phyloP scores from a whole-genome alignment of 2,113 vertebrate genomes.

The Ahaetulla prasina region DNA sequence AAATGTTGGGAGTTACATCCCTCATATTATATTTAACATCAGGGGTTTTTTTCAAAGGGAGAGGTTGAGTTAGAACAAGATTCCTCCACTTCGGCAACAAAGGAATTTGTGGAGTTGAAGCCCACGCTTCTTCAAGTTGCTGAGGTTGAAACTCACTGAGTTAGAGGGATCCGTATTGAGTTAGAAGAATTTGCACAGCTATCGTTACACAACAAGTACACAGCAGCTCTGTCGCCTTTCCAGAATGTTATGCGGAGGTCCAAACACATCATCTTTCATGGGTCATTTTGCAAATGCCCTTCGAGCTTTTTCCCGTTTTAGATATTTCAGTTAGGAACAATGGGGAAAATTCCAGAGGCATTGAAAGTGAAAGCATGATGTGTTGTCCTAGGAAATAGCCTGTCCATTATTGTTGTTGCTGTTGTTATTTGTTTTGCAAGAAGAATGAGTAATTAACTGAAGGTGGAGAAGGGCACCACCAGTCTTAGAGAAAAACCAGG shows the following conservation, averaged over 20 bases:
- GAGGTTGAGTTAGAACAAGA: not conserved
- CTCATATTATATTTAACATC: not conserved
- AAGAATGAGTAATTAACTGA: not conserved
- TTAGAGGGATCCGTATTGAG: not conserved
- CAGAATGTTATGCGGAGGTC: not conserved
- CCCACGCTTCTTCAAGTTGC: not conserved
- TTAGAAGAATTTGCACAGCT: not conserved
- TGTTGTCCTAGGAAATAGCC: not conserved
- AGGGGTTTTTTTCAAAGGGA: not conserved
- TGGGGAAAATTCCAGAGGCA: not conserved
- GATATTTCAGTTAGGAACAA: not conserved
- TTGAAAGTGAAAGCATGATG: not conserved
- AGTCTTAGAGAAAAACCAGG: not conserved
- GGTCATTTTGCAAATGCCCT: not conserved
- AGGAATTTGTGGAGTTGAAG: not conserved
- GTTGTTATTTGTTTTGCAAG: conserved; percentile 9
- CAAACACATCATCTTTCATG: not conserved
- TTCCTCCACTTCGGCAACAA: not conserved
- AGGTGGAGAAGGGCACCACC: not conserved
- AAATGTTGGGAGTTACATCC: not conserved
- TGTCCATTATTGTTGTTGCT: not conserved
- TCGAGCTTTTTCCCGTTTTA: not conserved
- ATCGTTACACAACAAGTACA: not conserved
- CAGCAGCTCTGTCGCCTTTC: not conserved
- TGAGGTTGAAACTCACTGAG: not conserved